phyloP scores from a whole-genome alignment of 2,888 invertebrate genomes.

The Danaus chrysippus region DNA sequence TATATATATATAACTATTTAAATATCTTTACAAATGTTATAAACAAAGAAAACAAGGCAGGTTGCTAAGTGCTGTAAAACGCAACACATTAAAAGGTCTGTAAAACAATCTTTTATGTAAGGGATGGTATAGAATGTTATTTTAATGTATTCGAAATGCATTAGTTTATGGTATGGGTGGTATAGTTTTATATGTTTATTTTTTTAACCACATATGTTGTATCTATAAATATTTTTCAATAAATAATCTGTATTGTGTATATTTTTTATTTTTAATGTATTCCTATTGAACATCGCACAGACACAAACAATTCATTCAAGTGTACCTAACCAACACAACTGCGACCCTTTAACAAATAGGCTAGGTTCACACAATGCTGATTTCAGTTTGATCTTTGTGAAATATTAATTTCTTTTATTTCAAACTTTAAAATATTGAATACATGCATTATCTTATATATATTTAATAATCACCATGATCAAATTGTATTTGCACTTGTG shows the following conservation, averaged over 20 bases:
- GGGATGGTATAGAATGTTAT: neutral
- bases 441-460: no score
- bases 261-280: slow-evolving; percentile 34
- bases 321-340: neutral
- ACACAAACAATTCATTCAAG: slow-evolving; percentile 9
- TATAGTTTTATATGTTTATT: slow-evolving; percentile 58
- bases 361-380: no score
- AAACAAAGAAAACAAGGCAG: neutral
- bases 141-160: slow-evolving; percentile 22
- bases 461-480: no score
- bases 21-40: neutral
- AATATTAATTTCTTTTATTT: no score
- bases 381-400: no score
- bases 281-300: slow-evolving; percentile 10
- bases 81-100: slow-evolving; percentile 1
- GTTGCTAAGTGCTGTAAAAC: neutral
- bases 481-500: no score
- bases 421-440: no score
- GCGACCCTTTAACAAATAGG: slow-evolving; percentile 1
- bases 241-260: slow-evolving; percentile 44
- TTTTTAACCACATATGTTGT: slow-evolving; percentile 61
- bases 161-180: slow-evolving; percentile 39
- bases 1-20: neutral
- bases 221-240: slow-evolving; percentile 45
- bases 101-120: neutral